Evolutionary conservation across 2,113 vertebrate genomes (phyloP).

Genomic region (Labrus mixtus): DNA sequence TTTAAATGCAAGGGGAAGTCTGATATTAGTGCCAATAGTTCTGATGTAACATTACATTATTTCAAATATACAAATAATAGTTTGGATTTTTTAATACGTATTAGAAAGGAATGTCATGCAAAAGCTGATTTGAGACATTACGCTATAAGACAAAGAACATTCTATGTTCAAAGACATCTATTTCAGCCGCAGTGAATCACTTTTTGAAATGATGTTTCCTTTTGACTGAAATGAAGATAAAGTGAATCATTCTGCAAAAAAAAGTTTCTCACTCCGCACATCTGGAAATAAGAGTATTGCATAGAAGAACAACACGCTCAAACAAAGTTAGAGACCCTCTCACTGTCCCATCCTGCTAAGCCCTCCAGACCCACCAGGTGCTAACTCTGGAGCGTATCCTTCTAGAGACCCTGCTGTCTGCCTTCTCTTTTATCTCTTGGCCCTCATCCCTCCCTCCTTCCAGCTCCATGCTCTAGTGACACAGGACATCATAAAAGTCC

Average conservation of each 20-base stretch:
- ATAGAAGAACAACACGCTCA: neutral
- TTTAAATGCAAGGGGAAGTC: neutral
- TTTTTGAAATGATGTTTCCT: neutral
- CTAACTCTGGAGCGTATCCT: slow-evolving; percentile 48
- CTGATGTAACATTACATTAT: neutral
- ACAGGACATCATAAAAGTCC: slow-evolving; percentile 67
- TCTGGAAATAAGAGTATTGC: neutral
- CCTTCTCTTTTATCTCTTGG: slow-evolving; percentile 17
- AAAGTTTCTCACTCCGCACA: neutral
- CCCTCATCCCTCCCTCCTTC: slow-evolving; percentile 30
- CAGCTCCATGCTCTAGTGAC: slow-evolving; percentile 41
- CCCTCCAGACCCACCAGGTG: slow-evolving; percentile 32
- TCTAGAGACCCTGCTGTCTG: slow-evolving; percentile 48
- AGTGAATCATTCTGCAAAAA: neutral
- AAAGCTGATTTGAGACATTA: neutral
- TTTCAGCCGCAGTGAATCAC: slow-evolving; percentile 13
- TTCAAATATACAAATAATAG: neutral
- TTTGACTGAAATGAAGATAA: neutral
- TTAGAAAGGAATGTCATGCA: neutral
- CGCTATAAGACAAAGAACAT: too few relatives aligned
- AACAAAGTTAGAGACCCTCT: slow-evolving; percentile 11
- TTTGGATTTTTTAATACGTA: neutral
- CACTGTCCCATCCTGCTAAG: slow-evolving; percentile 12
- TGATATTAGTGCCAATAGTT: neutral
- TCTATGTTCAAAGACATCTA: slow-evolving; percentile 12